A percentile compares a stretch with the other conserved stretches of the same genome.
phyloP scores from a whole-genome alignment of 2,797 vertebrate species.

The Enteromius thamalakanensis region DNA sequence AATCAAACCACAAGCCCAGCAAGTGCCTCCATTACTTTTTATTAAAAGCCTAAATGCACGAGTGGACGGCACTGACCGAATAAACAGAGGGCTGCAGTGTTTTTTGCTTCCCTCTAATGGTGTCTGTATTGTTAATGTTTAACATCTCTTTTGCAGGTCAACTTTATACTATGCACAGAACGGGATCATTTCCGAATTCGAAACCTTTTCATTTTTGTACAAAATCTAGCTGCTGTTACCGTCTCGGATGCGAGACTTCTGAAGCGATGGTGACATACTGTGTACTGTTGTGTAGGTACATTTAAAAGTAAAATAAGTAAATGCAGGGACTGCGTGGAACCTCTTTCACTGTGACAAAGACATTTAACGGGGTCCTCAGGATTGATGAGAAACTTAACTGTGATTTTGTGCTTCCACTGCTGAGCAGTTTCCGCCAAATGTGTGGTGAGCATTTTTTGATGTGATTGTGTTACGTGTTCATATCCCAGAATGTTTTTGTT shows the following conservation, averaged over 20 bases:
- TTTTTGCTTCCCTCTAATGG: constrained; percentile 25
- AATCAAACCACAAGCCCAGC: constrained; percentile 23
- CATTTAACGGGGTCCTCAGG: constrained; percentile 66
- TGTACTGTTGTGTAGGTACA: constrained; percentile 46
- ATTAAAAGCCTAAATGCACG: constrained; percentile 52
- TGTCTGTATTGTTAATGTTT: constrained; percentile 57
- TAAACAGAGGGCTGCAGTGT: constrained; percentile 42
- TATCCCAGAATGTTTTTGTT: constrained; percentile 35
- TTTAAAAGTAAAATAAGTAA: constrained; percentile 36
- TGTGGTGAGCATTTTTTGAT: constrained; percentile 34
- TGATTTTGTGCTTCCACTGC: constrained; percentile 35
- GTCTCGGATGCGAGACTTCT: constrained; percentile 25
- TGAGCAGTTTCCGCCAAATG: constrained; percentile 33
- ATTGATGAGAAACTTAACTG: constrained; percentile 51
- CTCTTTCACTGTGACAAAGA: constrained; percentile 72
- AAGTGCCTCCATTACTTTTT: constrained; percentile 58
- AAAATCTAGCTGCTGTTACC: constrained; percentile 51
- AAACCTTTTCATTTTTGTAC: constrained; percentile 40
- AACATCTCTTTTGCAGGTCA: constrained; percentile 49
- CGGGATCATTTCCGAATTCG: constrained; percentile 30
- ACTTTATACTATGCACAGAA: constrained; percentile 45
- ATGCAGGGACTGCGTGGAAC: constrained; percentile 56
- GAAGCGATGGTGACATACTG: constrained; percentile 43
- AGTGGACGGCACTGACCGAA: constrained; percentile 54
- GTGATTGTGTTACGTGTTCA: constrained; percentile 34